Evolutionary conservation across 2,113 vertebrate genomes (phyloP).

Genomic region (Argyrosomus japonicus): DNA sequence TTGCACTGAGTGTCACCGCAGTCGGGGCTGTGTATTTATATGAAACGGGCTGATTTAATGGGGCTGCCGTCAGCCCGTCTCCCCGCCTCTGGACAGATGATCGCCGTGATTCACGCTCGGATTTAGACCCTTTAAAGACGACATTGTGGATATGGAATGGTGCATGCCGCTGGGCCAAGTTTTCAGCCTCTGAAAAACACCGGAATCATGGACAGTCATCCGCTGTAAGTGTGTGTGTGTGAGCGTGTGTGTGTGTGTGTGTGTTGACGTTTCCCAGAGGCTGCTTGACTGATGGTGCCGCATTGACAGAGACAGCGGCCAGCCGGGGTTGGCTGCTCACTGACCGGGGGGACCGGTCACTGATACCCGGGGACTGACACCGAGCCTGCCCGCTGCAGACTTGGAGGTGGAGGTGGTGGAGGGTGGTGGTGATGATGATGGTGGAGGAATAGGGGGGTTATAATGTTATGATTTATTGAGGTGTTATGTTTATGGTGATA

Average conservation of each 20-base stretch:
- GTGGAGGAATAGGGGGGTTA: neutral
- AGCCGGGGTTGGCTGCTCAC: slow-evolving; percentile 56
- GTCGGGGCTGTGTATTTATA: slow-evolving; percentile 48
- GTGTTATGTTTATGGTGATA: slow-evolving; percentile 47
- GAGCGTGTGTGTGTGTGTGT: slow-evolving; percentile 16
- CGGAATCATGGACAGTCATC: slow-evolving; percentile 90
- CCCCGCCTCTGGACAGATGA: slow-evolving; percentile 55
- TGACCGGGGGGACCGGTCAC: slow-evolving; percentile 33
- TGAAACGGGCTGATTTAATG: slow-evolving; percentile 52
- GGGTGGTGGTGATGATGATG: too few species aligned
- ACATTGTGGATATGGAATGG: slow-evolving; percentile 88
- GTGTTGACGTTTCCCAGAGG: slow-evolving; percentile 71
- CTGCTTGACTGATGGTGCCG: slow-evolving; percentile 78
- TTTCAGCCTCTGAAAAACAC: slow-evolving; percentile 85
- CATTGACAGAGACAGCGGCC: slow-evolving; percentile 76
- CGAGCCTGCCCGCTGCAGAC: slow-evolving; percentile 18
- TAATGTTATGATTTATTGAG: slow-evolving; percentile 15
- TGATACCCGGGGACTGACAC: slow-evolving; percentile 26
- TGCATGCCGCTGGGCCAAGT: slow-evolving; percentile 86
- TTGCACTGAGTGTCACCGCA: slow-evolving; percentile 67
- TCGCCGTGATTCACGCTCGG: slow-evolving; percentile 59
- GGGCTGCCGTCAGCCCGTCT: slow-evolving; percentile 66
- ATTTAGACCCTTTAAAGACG: slow-evolving; percentile 60
- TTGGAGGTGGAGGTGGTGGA: neutral
- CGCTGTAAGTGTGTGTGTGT: slow-evolving; percentile 84